Conservation (phyloP, 2,113 vertebrate genomes). For the Origma solitaria region DNA sequence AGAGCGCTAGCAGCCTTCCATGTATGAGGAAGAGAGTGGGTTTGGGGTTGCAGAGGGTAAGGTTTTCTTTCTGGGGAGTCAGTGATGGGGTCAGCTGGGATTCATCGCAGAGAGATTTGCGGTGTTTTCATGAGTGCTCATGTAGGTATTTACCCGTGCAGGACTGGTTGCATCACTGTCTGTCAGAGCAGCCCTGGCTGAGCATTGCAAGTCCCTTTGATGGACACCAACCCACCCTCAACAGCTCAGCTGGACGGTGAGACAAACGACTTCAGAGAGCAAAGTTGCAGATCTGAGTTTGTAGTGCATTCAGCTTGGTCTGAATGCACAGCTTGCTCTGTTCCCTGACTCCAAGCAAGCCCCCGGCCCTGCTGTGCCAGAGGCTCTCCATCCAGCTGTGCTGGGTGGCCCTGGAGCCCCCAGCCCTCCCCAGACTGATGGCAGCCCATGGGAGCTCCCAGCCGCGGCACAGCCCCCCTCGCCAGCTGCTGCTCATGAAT, state of each 20-base stretch:
- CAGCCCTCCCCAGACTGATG: accelerated
- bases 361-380: neutral
- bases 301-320: accelerated
- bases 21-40: neutral
- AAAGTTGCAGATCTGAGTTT: neutral
- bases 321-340: neutral
- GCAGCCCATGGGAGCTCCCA: accelerated
- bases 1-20: neutral
- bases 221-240: neutral
- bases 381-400: accelerated
- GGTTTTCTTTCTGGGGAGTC: neutral
- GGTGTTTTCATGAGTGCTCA: neutral
- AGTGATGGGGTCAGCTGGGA: neutral
- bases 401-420: neutral
- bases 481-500: neutral
- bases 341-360: neutral
- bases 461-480: neutral
- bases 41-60: neutral
- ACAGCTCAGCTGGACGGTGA: neutral
- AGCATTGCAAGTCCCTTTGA: neutral
- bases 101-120: neutral
- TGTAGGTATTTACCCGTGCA: accelerated
- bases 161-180: neutral
- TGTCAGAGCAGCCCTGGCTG: neutral
- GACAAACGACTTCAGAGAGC: neutral